Evolutionary conservation across 2,888 invertebrate species (phyloP).

Genomic region (Parnassius glacialis): DNA sequence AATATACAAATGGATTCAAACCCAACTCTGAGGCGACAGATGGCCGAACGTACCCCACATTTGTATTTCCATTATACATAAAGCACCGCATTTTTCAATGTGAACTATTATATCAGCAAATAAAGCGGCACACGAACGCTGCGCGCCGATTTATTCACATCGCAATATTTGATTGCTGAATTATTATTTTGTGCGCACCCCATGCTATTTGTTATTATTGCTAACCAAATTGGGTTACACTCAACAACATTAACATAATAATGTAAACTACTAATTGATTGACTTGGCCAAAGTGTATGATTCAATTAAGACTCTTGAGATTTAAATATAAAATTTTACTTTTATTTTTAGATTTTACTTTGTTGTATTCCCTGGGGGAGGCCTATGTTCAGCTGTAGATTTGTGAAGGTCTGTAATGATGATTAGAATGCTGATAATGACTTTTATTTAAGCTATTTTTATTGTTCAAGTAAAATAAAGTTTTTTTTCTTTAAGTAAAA

Average conservation of each 20-base stretch:
- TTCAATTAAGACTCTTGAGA: too few relatives aligned
- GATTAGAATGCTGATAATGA: too few relatives aligned
- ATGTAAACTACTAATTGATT: constrained; percentile 16
- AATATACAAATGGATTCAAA: constrained; percentile 43
- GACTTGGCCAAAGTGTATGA: not conserved
- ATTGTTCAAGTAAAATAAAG: too few relatives aligned
- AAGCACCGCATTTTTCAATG: constrained; percentile 40
- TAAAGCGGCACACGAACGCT: constrained; percentile 29
- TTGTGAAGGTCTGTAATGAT: too few relatives aligned
- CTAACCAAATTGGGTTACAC: constrained; percentile 19
- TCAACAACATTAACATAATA: constrained; percentile 16
- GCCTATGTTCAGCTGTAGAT: too few relatives aligned
- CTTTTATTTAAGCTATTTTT: too few relatives aligned
- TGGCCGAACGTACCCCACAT: constrained; percentile 54
- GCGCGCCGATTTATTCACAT: constrained; percentile 12
- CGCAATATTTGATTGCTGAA: constrained; percentile 21
- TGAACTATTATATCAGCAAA: constrained; percentile 46
- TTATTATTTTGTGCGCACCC: constrained; percentile 14
- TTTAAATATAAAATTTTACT: too few relatives aligned
- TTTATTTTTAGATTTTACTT: too few relatives aligned
- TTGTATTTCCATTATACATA: constrained; percentile 50
- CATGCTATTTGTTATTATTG: constrained; percentile 15
- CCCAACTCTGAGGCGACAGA: constrained; percentile 53
- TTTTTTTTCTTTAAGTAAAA: too few relatives aligned
- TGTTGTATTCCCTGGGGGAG: too few relatives aligned